Evolutionary conservation across 1,140 invertebrate genomes (phyloP).

Genomic region (Caenorhabditis tropicalis): DNA sequence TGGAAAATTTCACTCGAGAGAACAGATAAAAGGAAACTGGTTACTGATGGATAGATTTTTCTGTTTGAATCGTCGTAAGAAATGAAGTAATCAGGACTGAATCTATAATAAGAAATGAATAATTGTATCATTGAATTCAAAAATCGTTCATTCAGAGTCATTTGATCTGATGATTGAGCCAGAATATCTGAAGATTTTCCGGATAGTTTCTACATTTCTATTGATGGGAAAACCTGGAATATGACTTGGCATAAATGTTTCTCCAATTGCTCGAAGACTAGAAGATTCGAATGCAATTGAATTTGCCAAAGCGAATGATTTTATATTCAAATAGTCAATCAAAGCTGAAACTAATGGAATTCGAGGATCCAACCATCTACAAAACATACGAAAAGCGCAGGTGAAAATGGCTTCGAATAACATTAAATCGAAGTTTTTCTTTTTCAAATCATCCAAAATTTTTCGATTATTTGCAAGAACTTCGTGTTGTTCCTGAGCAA

Average conservation of each 20-base stretch:
- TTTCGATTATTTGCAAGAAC: not conserved
- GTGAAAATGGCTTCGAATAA: not conserved
- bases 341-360: not conserved
- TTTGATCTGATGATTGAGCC: not conserved
- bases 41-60: not conserved
- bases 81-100: not conserved
- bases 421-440: not conserved
- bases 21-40: no score
- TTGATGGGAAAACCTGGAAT: slow-evolving; percentile 13
- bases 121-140: not conserved
- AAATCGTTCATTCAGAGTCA: not conserved
- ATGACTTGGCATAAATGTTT: slow-evolving; percentile 34
- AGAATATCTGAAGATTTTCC: not conserved
- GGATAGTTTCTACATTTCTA: not conserved
- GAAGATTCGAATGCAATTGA: not conserved
- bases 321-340: slow-evolving; percentile 32
- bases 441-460: not conserved
- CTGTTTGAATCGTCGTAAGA: not conserved
- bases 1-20: not conserved
- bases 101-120: not conserved
- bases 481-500: not conserved
- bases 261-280: not conserved
- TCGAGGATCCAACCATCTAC: not conserved
- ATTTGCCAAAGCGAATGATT: not conserved
- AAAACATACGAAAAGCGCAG: not conserved